These are phyloP conservation scores for Melanaphis sacchari DNA, from an alignment of 1,140 invertebrate species.

Conservation along the genomic window DNA sequence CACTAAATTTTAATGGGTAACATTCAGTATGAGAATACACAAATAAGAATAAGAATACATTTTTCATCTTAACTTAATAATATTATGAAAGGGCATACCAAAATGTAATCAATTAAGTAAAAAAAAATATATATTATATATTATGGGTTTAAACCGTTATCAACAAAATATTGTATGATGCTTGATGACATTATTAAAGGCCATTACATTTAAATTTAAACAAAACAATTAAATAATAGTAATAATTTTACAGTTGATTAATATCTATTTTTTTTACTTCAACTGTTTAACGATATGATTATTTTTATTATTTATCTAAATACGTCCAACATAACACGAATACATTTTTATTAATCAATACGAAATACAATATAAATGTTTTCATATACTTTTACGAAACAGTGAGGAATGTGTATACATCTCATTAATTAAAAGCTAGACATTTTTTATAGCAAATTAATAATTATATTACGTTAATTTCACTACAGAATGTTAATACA, in stretches of 20 bases:
- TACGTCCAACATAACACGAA: background rate
- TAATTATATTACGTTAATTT: background rate
- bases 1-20: background rate
- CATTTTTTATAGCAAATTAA: background rate
- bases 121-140: background rate
- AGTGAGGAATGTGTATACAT: background rate
- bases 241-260: background rate
- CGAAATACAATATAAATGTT: background rate
- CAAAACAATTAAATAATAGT: background rate
- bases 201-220: background rate
- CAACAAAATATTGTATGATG: background rate
- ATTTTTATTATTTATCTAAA: background rate
- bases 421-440: background rate
- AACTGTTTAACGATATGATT: slow-evolving; percentile 28
- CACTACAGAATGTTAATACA: background rate
- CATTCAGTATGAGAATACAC: background rate
- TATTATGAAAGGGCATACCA: background rate
- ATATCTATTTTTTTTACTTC: background rate
- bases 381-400: background rate
- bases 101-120: background rate
- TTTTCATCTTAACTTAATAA: background rate
- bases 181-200: background rate
- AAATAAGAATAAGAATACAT: slow-evolving; percentile 6
- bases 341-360: background rate
- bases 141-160: background rate